Conservation (phyloP, 2,888 invertebrate species). For the Eudasyphora cyanicolor region DNA sequence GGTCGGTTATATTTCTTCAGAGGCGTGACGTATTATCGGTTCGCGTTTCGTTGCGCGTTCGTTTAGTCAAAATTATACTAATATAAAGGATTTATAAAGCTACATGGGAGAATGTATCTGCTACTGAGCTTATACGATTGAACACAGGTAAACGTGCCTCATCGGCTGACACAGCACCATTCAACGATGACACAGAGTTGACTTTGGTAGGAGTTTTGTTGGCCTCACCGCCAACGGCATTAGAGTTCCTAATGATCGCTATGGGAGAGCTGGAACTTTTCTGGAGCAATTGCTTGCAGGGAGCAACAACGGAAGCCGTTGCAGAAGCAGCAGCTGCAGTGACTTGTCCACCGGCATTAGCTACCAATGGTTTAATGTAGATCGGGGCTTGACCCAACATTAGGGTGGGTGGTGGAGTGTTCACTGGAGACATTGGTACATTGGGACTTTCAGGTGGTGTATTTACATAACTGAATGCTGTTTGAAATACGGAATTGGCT, state of each 20-base stretch:
- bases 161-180: conserved; percentile 73
- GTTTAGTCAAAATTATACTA: conserved; percentile 35
- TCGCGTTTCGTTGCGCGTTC: conserved; percentile 28
- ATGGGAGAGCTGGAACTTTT: conserved; percentile 75
- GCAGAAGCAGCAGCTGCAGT: neutral
- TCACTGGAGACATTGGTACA: conserved; percentile 77
- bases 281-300: conserved; percentile 72
- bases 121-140: conserved; percentile 84
- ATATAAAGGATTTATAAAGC: conserved; percentile 70
- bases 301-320: conserved; percentile 52
- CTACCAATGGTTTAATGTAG: conserved; percentile 57
- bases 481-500: conserved; percentile 70
- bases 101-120: conserved; percentile 76
- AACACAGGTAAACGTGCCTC: conserved; percentile 90
- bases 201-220: conserved; percentile 67
- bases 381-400: conserved; percentile 62
- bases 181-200: conserved; percentile 67
- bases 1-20: neutral
- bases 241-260: conserved; percentile 64
- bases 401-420: conserved; percentile 76
- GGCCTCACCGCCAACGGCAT: conserved; percentile 28
- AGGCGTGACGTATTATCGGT: neutral
- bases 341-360: neutral
- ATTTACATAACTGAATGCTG: conserved; percentile 73
- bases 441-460: conserved; percentile 79